Evolutionary conservation across 1,140 invertebrate genomes (phyloP).

Genomic region (Cydia fagiglandana): DNA sequence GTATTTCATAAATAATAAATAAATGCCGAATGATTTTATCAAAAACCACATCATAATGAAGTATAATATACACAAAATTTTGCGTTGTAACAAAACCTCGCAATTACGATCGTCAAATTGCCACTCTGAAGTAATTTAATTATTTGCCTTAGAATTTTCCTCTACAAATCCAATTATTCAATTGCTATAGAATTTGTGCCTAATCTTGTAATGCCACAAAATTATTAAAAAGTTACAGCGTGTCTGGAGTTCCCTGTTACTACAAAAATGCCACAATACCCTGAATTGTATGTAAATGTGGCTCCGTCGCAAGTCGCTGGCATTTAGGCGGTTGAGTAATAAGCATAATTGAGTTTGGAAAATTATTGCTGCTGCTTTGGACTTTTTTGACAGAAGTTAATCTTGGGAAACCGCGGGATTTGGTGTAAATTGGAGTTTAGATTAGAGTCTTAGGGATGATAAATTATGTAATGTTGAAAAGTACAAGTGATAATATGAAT

Average conservation of each 20-base stretch:
- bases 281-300: neutral
- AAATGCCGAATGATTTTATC: too few relatives aligned
- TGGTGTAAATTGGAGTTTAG: neutral
- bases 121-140: neutral
- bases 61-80: too few relatives aligned
- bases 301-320: neutral
- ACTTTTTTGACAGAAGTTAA: conserved; percentile 4
- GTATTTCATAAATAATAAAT: too few relatives aligned
- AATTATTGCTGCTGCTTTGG: conserved; percentile 1
- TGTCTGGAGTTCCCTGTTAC: neutral
- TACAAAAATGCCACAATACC: neutral
- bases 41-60: too few relatives aligned
- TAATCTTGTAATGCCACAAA: conserved; percentile 16
- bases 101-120: neutral
- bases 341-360: conserved; percentile 12
- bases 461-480: neutral
- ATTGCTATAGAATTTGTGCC: conserved; percentile 4
- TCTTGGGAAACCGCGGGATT: neutral
- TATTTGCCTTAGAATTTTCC: neutral
- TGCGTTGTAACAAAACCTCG: neutral
- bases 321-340: conserved; percentile 2
- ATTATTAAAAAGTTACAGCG: conserved; percentile 22
- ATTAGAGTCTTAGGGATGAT: neutral
- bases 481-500: neutral
- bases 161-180: conserved; percentile 10